A percentile compares a stretch with the other conserved stretches of the same genome.
Evolutionary conservation across 2,797 vertebrate species (phyloP).

Genomic region (Antennarius maculatus): DNA sequence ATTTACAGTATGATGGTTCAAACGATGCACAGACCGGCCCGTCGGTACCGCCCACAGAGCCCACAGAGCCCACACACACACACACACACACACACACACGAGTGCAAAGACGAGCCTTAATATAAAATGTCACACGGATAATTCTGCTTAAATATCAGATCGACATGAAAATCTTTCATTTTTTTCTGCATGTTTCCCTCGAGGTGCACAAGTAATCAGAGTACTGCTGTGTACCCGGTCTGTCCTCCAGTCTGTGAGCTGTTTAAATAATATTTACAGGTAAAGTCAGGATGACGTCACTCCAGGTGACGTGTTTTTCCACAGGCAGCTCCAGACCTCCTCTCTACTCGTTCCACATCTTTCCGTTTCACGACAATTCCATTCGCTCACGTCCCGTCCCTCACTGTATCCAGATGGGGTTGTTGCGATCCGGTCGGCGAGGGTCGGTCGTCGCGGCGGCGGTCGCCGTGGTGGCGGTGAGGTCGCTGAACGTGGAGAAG

Average conservation of each 20-base stretch:
- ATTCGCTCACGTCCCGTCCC: conserved; percentile 4
- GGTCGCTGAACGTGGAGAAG: conserved; percentile 96
- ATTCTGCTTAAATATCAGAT: conserved; percentile 91
- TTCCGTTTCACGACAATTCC: conserved; percentile 15
- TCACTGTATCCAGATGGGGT: conserved; percentile 98
- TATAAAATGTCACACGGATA: conserved; percentile 88
- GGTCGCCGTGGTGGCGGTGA: conserved; percentile 83
- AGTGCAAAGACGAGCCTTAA: conserved; percentile 90
- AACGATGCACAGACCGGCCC: conserved; percentile 83
- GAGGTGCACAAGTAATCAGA: conserved; percentile 84
- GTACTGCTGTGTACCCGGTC: conserved; percentile 22
- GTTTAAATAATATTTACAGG: conserved; percentile 73
- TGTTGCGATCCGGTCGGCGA: conserved; percentile 88
- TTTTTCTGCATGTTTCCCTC: conserved; percentile 67
- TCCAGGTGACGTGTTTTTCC: conserved; percentile 65
- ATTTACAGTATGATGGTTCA: conserved; percentile 83
- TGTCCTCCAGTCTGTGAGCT: conserved; percentile 32
- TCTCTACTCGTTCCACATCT: conserved; percentile 50
- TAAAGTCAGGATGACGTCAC: conserved; percentile 58
- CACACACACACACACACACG: conserved; percentile 77
- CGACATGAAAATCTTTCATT: conserved; percentile 87
- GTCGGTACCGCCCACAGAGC: conserved; percentile 87
- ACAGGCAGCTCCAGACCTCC: conserved; percentile 17
- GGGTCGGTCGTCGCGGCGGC: conserved; percentile 83
- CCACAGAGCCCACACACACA: conserved; percentile 69